phyloP scores from a whole-genome alignment of 2,113 vertebrate genomes.

The Todiramphus chloris region DNA sequence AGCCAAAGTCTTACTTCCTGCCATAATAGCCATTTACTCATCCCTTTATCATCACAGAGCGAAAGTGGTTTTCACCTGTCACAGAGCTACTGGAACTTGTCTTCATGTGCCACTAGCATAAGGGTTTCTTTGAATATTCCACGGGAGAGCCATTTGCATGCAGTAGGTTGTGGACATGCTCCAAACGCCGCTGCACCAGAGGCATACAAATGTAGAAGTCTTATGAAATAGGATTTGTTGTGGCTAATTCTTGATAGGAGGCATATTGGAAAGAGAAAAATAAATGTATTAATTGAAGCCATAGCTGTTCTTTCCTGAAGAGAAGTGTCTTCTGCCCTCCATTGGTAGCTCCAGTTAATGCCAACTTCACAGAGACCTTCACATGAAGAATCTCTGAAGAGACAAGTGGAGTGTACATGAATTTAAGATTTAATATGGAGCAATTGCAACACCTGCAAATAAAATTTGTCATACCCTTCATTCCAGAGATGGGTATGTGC shows the following conservation, averaged over 20 bases:
- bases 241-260: slow-evolving; percentile 8
- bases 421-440: background rate
- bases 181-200: slow-evolving; percentile 11
- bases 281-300: background rate
- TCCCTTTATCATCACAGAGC: background rate
- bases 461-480: background rate
- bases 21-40: slow-evolving; percentile 18
- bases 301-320: background rate
- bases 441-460: background rate
- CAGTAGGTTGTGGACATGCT: background rate
- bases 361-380: background rate
- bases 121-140: slow-evolving; percentile 25
- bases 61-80: slow-evolving; percentile 38
- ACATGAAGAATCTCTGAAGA: background rate
- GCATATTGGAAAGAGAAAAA: slow-evolving; percentile 35
- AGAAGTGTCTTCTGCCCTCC: background rate
- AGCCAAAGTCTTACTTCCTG: slow-evolving; percentile 18
- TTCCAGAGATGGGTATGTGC: background rate
- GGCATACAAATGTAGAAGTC: slow-evolving; percentile 35
- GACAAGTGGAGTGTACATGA: background rate
- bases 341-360: background rate
- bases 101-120: background rate
- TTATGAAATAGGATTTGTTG: slow-evolving; percentile 1
- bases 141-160: slow-evolving; percentile 32
- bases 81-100: slow-evolving; percentile 9